phyloP scores from a whole-genome alignment of 2,113 vertebrate species.

The Aldabrachelys gigantea region DNA sequence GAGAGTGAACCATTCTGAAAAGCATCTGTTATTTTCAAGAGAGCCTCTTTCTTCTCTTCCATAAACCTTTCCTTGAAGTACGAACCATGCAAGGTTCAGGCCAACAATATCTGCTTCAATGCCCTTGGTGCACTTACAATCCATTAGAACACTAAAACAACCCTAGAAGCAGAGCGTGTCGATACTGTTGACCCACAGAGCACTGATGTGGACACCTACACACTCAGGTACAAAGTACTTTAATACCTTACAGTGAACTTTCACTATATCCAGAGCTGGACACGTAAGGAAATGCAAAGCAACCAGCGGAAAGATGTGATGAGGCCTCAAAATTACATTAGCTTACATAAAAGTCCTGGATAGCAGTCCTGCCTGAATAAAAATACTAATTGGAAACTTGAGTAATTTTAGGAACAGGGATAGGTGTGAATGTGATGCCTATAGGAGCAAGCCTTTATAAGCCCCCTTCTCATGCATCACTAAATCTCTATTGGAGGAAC shows the following conservation, averaged over 20 bases:
- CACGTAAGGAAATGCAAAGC: not conserved
- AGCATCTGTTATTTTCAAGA: not conserved
- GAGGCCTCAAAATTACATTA: not conserved
- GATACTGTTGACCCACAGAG: not conserved
- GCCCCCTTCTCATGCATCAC: not conserved
- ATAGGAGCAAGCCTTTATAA: not conserved
- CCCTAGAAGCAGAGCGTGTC: not conserved
- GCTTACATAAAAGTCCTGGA: not conserved
- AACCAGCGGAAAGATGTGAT: not conserved
- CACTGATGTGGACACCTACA: not conserved
- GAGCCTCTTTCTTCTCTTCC: not conserved
- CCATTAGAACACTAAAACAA: not conserved
- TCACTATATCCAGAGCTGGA: not conserved
- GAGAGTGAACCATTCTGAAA: not conserved
- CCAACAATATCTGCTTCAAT: not conserved
- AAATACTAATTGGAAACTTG: not conserved
- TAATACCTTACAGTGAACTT: not conserved
- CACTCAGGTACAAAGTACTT: not conserved
- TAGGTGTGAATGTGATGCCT: not conserved
- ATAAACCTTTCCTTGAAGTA: conserved; percentile 1
- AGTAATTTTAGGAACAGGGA: not conserved
- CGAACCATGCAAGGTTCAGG: conserved; percentile 2
- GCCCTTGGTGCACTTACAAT: not conserved
- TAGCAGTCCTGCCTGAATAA: not conserved
- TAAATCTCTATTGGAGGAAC: not conserved